Conservation (phyloP, 2,888 invertebrate genomes). For the Anoplius nigerrimus region DNA sequence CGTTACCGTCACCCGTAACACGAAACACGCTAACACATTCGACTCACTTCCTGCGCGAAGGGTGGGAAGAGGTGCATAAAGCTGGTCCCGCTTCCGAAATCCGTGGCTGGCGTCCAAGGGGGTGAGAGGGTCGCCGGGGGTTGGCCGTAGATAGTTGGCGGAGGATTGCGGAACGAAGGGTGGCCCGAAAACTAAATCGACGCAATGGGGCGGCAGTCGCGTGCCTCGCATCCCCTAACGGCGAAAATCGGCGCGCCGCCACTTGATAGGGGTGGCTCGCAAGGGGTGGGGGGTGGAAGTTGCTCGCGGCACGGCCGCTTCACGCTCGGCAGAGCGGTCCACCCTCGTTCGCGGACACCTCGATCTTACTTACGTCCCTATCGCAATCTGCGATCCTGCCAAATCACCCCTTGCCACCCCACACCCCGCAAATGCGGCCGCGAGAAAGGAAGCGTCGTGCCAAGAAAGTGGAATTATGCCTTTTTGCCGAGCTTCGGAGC, state of each 20-base stretch:
- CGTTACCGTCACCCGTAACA: too few species aligned
- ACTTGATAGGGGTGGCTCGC: not conserved
- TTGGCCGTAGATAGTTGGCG: slow-evolving; percentile 34
- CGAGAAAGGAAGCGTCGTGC: slow-evolving; percentile 29
- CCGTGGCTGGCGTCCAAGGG: slow-evolving; percentile 41
- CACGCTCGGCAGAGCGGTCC: slow-evolving; percentile 18
- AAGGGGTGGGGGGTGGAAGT: not conserved
- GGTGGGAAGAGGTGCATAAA: too few species aligned
- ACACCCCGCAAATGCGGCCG: slow-evolving; percentile 35
- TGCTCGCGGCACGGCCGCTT: not conserved
- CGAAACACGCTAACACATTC: too few species aligned
- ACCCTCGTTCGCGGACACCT: slow-evolving; percentile 46
- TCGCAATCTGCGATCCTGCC: slow-evolving; percentile 47
- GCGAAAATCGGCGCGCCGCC: not conserved
- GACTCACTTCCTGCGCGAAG: too few species aligned
- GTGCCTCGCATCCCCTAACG: slow-evolving; percentile 68
- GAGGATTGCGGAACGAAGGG: slow-evolving; percentile 39
- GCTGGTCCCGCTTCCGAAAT: slow-evolving; percentile 28
- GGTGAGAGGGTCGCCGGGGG: slow-evolving; percentile 18
- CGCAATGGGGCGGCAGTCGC: slow-evolving; percentile 75
- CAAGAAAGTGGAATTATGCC: not conserved
- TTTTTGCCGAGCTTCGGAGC: too few species aligned
- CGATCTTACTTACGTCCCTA: slow-evolving; percentile 46
- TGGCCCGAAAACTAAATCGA: slow-evolving; percentile 70
- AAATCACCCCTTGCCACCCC: too few species aligned